These are phyloP conservation scores for Yponomeuta sedellus DNA, from an alignment of 2,888 invertebrate species.

Conservation along the genomic window DNA sequence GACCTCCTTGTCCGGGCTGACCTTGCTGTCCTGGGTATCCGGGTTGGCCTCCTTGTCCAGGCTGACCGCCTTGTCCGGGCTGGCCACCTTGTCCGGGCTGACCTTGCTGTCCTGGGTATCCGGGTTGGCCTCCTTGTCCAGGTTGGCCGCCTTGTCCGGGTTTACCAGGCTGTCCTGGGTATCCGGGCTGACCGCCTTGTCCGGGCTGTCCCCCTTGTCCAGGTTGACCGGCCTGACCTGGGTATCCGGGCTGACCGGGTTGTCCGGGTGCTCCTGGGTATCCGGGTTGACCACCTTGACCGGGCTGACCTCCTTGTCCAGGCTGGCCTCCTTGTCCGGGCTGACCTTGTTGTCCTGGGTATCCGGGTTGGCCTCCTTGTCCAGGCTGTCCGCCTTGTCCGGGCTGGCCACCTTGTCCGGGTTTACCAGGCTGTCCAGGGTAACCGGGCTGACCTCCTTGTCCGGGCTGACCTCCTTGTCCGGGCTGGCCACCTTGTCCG, in stretches of 20 bases:
- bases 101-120: constrained; percentile 13
- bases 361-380: constrained; percentile 14
- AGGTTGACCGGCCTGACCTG: constrained; percentile 11
- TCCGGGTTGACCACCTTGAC: constrained; percentile 30
- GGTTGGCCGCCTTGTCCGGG: constrained; percentile 41
- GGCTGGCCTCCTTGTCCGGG: constrained; percentile 34
- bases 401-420: constrained; percentile 32
- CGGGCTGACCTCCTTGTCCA: constrained; percentile 55
- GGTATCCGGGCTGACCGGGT: constrained; percentile 14
- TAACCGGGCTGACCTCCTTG: constrained; percentile 8
- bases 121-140: constrained; percentile 15
- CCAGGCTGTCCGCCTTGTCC: constrained; percentile 29
- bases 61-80: constrained; percentile 14
- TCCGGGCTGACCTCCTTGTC: constrained; percentile 12
- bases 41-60: constrained; percentile 25
- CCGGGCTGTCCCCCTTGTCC: constrained; percentile 21
- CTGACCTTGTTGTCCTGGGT: constrained; percentile 25
- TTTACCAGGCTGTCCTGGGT: constrained; percentile 44
- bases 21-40: constrained; percentile 20
- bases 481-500: constrained; percentile 10
- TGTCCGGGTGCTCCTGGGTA: constrained; percentile 27
- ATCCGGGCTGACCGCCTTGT: constrained; percentile 31
- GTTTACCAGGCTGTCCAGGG: background rate
- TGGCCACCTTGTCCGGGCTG: background rate
- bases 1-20: constrained; percentile 22